Percentiles rank a stretch among this genome's conserved stretches.
Conservation (phyloP, 1,140 invertebrate genomes). For the Megalopta genalis region DNA sequence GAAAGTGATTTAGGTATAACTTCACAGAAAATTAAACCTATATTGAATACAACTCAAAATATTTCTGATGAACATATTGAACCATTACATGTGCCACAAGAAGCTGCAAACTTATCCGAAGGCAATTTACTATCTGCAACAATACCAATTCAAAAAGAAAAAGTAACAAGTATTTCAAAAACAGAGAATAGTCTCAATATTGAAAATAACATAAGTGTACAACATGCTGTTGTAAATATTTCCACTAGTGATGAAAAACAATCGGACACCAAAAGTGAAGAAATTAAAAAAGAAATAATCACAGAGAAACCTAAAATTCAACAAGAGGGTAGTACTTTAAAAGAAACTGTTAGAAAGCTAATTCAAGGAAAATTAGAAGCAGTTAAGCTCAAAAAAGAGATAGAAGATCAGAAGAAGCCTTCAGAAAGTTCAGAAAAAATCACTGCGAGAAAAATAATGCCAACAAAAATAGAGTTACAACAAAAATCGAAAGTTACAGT, state of each 20-base stretch:
- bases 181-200: conserved; percentile 10
- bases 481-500: conserved; percentile 56
- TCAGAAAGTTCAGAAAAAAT: conserved; percentile 49
- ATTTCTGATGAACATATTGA: not conserved
- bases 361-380: conserved; percentile 75
- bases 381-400: conserved; percentile 60
- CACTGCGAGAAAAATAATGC: conserved; percentile 33
- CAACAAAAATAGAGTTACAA: conserved; percentile 35
- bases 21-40: not conserved
- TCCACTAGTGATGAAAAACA: conserved; percentile 6
- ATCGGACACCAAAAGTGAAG: conserved; percentile 14
- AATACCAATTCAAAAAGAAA: conserved; percentile 18
- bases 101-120: not conserved
- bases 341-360: conserved; percentile 73
- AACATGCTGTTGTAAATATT: conserved; percentile 30
- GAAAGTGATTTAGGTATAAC: conserved; percentile 7
- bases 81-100: not conserved
- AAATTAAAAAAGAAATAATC: conserved; percentile 6
- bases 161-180: not conserved
- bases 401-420: conserved; percentile 40
- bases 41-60: not conserved
- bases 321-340: conserved; percentile 63
- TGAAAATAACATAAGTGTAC: conserved; percentile 18
- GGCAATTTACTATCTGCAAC: conserved; percentile 4
- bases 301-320: conserved; percentile 39